A percentile compares a stretch with the other conserved stretches of the same genome.
phyloP scores from a whole-genome alignment of 2,888 invertebrate genomes.

The Ditula angustiorana region DNA sequence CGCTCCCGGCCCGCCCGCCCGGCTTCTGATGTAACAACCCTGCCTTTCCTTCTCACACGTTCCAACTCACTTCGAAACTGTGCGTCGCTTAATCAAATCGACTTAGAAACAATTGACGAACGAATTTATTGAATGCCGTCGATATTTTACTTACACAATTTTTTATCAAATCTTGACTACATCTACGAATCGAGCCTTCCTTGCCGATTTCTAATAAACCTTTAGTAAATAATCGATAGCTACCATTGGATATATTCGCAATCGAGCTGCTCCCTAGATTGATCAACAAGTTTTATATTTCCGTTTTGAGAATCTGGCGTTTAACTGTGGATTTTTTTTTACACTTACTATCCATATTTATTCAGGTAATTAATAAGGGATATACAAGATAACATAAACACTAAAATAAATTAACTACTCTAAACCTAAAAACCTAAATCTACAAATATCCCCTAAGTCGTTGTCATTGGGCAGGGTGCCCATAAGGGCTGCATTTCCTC shows the following conservation, averaged over 20 bases:
- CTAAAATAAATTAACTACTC: too few species aligned
- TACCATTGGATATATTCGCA: background rate
- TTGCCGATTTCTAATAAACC: background rate
- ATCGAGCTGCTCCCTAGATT: background rate
- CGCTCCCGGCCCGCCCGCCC: background rate
- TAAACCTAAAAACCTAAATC: too few species aligned
- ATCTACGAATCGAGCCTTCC: background rate
- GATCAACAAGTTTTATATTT: background rate
- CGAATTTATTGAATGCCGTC: background rate
- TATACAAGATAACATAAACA: too few species aligned
- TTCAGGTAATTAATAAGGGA: too few species aligned
- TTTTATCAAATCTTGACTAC: background rate
- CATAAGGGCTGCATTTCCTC: too few species aligned
- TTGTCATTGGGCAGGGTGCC: too few species aligned
- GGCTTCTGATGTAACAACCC: background rate
- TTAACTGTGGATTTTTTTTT: too few species aligned
- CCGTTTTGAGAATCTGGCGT: too few species aligned
- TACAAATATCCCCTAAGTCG: too few species aligned
- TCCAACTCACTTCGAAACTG: background rate
- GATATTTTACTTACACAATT: background rate
- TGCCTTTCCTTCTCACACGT: constrained; percentile 6
- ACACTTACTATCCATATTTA: too few species aligned
- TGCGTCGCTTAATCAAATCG: background rate
- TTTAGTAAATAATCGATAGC: constrained; percentile 16
- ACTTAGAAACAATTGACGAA: background rate